Evolutionary conservation across 2,888 invertebrate species (phyloP), one percentile per base, ranked within the genome.

Genomic region (Pseudococcus longispinus): DNA sequence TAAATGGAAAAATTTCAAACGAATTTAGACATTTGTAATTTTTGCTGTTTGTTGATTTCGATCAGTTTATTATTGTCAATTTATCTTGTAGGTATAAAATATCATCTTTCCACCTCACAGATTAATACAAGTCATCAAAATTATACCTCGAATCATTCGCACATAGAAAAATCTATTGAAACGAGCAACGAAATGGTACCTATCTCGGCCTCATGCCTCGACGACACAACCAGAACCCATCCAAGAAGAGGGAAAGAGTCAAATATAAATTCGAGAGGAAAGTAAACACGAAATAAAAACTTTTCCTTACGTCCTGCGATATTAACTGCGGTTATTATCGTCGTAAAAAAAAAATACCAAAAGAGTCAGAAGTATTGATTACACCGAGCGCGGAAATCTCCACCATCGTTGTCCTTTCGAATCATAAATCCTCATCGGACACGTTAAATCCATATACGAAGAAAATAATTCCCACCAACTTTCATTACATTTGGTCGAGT

Each of bases 371-470:
- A 70, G 15, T 29, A 70, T 70, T 18, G 70, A 29, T 29, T 18
- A 65, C 29, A 60, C 8, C 20, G 60, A 20, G 60, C 4, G 18
- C 29, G 15, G 3, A 70, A 70, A 29, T 23, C 23, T 15, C 13
- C 70, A 5, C n/a, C 70, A 3, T 70, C 70, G 15, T n/a, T n/a
- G 51, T n/a, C 3, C 9, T 51, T 6, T 51, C n/a, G n/a, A n/a
- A n/a, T 15, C 60, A 70, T 70, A 70, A 70, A 70, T 32, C 70
- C 70, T 70, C 70, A 18, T 70, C 29, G 70, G 70, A 70, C 70
- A 70, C 70, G 70, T 70, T 70, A 70, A 70, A 70, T 29, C 70
- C 70, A 65, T 65, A 65, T 65, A 65, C 13, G n/a, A 23, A 3
- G 26, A 23, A 65, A 65, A 51, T 51, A 29, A 70, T 70, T 70